Evolutionary conservation across 1,140 invertebrate genomes (phyloP).

Genomic region (Oreohelix idahoensis): DNA sequence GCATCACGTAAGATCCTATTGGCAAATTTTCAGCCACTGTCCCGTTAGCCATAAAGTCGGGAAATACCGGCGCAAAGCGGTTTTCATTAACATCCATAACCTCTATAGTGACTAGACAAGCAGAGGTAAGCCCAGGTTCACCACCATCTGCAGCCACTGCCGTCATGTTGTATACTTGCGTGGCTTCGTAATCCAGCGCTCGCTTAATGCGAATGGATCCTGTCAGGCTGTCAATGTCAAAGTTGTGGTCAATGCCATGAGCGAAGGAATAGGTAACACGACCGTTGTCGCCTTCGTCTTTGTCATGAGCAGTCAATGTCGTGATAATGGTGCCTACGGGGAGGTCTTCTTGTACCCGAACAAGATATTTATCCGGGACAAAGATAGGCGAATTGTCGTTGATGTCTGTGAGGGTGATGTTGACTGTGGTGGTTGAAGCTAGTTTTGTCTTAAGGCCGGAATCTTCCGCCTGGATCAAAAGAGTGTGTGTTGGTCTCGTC

Average conservation of each 20-base stretch:
- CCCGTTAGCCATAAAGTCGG: slow-evolving; percentile 81
- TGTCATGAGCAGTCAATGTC: slow-evolving; percentile 87
- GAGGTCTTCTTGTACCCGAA: slow-evolving; percentile 92
- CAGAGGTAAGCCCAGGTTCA: slow-evolving; percentile 63
- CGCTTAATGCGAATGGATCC: slow-evolving; percentile 86
- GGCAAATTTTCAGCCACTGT: slow-evolving; percentile 76
- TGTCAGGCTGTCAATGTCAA: slow-evolving; percentile 86
- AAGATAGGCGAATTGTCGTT: slow-evolving; percentile 72
- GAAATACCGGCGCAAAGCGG: slow-evolving; percentile 85
- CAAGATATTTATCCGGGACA: slow-evolving; percentile 78
- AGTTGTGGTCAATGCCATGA: slow-evolving; percentile 78
- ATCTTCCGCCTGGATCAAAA: slow-evolving; percentile 88
- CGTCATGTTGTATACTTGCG: slow-evolving; percentile 89
- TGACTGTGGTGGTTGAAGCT: slow-evolving; percentile 62
- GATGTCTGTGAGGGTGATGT: slow-evolving; percentile 64
- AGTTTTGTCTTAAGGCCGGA: slow-evolving; percentile 68
- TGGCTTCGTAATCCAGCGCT: slow-evolving; percentile 86
- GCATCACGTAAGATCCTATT: slow-evolving; percentile 82
- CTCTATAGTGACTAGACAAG: slow-evolving; percentile 79
- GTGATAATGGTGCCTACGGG: slow-evolving; percentile 89
- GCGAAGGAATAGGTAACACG: slow-evolving; percentile 80
- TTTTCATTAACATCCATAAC: slow-evolving; percentile 96
- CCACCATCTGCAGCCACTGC: slow-evolving; percentile 85
- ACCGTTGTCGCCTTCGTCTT: slow-evolving; percentile 87
- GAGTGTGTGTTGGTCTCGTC: slow-evolving; percentile 84